Evolutionary conservation across 2,888 invertebrate genomes (phyloP), one percentile per base, ranked within the genome.

Genomic region (Labia minor): DNA sequence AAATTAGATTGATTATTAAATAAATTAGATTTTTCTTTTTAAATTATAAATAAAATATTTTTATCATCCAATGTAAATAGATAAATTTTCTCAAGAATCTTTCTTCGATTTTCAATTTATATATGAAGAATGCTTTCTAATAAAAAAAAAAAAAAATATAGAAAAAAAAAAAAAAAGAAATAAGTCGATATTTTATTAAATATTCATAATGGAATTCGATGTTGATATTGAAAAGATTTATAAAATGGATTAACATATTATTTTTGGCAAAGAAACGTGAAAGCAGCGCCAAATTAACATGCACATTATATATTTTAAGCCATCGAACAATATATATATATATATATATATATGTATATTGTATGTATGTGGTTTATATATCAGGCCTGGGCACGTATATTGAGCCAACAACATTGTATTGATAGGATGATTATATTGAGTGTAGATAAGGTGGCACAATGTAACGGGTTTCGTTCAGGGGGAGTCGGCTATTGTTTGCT

Each of bases 351-450:
- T n/a, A n/a, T n/a, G n/a, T n/a, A 26, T 26, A 26, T 26, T 26
- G 26, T 26, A 26, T 49, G 49, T 49, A 49, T 49, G 4, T 49
- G 49, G 49, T 49, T 49, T 10, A 49, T 49, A 14, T 49, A 49
- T 49, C 49, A 49, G 14, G 49, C 49, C 49, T 49, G 49, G 3
- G 6, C 49, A 49, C 49, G 49, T 8, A 49, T 14, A 49, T 49
- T 10, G 49, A 49, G 49, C 49, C 49, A 49, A 49, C 49, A 49
- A 49, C 49, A 49, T 49, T 49, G 49, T 49, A 49, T 49, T 16
- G 49, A 49, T 49, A 49, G 49, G 49, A 49, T 49, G 49, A 49
- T 49, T 49, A 49, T 49, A 49, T 49, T 49, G 49, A 49, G 49
- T 49, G 49, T 49, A 49, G 49, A 49, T 49, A 49, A 49, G 49